Percentiles rank a stretch among this genome's conserved stretches.
Conservation (phyloP, 2,797 vertebrate genomes). For the Diceros bicornis region DNA sequence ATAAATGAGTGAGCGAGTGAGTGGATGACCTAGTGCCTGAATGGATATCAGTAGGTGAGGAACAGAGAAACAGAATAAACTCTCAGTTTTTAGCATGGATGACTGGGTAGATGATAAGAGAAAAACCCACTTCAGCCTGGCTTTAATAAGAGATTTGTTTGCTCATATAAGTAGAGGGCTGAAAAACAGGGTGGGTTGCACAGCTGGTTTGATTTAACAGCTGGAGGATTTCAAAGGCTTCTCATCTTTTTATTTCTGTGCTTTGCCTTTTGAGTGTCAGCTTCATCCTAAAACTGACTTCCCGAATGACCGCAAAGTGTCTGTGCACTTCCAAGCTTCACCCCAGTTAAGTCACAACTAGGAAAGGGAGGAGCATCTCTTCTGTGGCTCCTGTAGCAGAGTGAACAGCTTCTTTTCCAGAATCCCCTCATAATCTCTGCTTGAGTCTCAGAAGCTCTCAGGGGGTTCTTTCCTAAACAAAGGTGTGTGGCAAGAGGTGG, state of each 20-base stretch:
- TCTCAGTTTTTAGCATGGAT: not conserved
- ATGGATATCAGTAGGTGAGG: not conserved
- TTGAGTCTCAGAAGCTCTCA: not conserved
- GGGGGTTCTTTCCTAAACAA: not conserved
- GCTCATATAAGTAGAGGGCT: not conserved
- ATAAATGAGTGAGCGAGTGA: not conserved
- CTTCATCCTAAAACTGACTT: not conserved
- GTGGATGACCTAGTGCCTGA: not conserved
- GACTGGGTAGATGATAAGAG: not conserved
- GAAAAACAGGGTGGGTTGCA: not conserved
- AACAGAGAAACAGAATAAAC: not conserved
- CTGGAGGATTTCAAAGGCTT: not conserved
- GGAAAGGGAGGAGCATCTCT: not conserved
- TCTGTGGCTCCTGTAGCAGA: not conserved
- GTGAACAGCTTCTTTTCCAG: not conserved
- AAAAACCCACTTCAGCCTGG: no score
- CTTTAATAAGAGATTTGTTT: not conserved
- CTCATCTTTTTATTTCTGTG: not conserved
- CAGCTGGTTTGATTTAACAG: not conserved
- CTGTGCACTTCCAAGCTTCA: not conserved
- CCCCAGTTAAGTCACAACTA: not conserved
- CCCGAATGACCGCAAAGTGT: not conserved
- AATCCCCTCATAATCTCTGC: not conserved
- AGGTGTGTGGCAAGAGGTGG: not conserved
- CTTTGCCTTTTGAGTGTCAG: not conserved